Conservation (phyloP, 2,797 vertebrate genomes). For the Gymnoscopelus braueri region DNA sequence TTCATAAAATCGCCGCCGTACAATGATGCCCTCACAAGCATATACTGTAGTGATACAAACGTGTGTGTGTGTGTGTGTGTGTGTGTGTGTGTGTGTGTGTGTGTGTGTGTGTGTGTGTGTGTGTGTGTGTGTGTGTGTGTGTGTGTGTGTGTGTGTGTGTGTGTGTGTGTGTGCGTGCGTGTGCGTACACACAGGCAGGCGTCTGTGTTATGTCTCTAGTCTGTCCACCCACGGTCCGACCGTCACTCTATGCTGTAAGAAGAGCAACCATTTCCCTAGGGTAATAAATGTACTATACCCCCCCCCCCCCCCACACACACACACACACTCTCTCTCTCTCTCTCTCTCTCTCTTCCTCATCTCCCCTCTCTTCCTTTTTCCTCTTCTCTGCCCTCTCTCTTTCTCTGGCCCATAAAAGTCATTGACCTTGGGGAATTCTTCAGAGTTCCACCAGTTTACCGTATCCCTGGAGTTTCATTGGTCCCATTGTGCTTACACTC, state of each 20-base stretch:
- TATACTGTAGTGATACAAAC: too few species aligned
- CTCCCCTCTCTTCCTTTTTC: not conserved
- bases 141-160: too few species aligned
- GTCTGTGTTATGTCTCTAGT: not conserved
- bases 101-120: too few species aligned
- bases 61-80: not conserved
- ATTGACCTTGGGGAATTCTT: slow-evolving; percentile 52
- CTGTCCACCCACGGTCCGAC: not conserved
- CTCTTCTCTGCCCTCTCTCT: not conserved
- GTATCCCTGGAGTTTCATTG: slow-evolving; percentile 69
- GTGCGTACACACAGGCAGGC: too few species aligned
- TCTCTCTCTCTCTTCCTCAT: slow-evolving; percentile 33
- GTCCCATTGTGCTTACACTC: slow-evolving; percentile 71
- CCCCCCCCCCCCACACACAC: slow-evolving; percentile 15
- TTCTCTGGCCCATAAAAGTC: slow-evolving; percentile 57
- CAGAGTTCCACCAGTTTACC: slow-evolving; percentile 57
- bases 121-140: too few species aligned
- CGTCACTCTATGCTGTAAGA: too few species aligned
- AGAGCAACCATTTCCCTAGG: not conserved
- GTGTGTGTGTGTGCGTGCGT: not conserved
- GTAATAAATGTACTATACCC: slow-evolving; percentile 26
- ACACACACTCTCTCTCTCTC: slow-evolving; percentile 31
- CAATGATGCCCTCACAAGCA: too few species aligned
- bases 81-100: too few species aligned
- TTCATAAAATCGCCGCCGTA: too few species aligned